These are phyloP conservation scores for Hypolimnas misippus DNA, from an alignment of 2,888 invertebrate species.

Conservation along the genomic window DNA sequence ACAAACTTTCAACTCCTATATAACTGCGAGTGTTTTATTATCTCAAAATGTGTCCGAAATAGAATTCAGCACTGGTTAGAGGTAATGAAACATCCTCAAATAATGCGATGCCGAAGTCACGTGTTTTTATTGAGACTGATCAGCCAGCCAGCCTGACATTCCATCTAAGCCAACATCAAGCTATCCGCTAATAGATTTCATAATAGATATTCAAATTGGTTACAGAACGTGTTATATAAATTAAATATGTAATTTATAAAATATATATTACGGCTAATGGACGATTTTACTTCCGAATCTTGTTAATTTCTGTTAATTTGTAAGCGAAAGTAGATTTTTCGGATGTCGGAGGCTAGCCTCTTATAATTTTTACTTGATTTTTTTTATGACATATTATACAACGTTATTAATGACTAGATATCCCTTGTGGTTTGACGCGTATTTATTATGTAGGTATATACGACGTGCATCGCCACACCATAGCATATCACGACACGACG, in stretches of 20 bases:
- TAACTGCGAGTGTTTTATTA: too few relatives aligned
- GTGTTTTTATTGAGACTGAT: too few relatives aligned
- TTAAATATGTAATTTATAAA: conserved; percentile 26
- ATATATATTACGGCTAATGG: conserved; percentile 28
- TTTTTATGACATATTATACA: conserved; percentile 11
- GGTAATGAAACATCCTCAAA: too few relatives aligned
- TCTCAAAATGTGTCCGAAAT: too few relatives aligned
- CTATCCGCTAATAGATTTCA: background rate
- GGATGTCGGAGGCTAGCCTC: conserved; percentile 14
- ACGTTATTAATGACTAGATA: background rate
- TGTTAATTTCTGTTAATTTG: conserved; percentile 36
- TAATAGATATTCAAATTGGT: conserved; percentile 19
- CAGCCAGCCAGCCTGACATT: too few relatives aligned
- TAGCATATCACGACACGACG: too few relatives aligned
- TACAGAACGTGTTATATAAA: conserved; percentile 12
- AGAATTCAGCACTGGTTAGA: too few relatives aligned
- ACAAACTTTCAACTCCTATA: too few relatives aligned
- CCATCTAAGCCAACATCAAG: too few relatives aligned
- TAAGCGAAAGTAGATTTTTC: conserved; percentile 35
- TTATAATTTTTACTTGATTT: conserved; percentile 16
- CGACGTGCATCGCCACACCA: too few relatives aligned
- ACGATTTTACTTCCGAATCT: conserved; percentile 34
- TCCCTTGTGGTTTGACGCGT: background rate
- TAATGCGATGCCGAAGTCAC: too few relatives aligned
- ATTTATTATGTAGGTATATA: too few relatives aligned